Base-by-base conservation (phyloP, 2,888 invertebrate genomes). In the Scelioninae gen. 2 region DNA sequence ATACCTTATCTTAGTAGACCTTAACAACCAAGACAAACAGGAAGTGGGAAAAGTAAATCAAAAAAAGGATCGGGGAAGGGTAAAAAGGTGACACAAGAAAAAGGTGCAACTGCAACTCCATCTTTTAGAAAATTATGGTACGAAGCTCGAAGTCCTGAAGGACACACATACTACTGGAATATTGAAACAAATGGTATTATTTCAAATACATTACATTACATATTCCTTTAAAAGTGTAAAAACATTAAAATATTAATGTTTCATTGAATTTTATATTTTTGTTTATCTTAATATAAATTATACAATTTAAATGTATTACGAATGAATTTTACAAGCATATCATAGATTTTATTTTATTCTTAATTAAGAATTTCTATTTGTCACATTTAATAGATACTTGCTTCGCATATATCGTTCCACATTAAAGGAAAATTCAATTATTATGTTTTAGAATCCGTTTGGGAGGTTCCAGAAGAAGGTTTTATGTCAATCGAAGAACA, bases 81-180 rank as follows among this genome's bases (percentile, higher is more conserved):
- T 33, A 87, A 85, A 76, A 80, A 76, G 28, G 87, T 85, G 75
- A 79, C 68, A 2, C 73, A 78, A 19, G 79, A 78, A 41, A 79
- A 82, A 11, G 78, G 79, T 22, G 64, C 65, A 48, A 25, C 68
- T 2, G 55, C 55, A 52, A 79, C 76, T 63, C 55, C 72, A 45
- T 37, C 50, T 33, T 81, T 84, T 9, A 78, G 69, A 2, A 89
- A 88, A 50, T 83, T 91, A 16, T 96, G 96, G 96, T 91, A 93
- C 75, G 95, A 96, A 86, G 92, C 92, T 0, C 90, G 90, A 77
- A 90, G 91, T 72, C 91, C 92, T 48, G 92, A 94, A 80, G 95
- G 94, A 0, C 89, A 91, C 78, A 90, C 91, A 0, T 96, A 96
- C 84, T 97, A 93, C 81, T 96, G 95, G 95, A 94, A 96, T 85